Percentiles rank a stretch among this genome's conserved stretches.
Evolutionary conservation across 2,888 invertebrate species (phyloP).

Genomic region (Drosophila kanekoi): DNA sequence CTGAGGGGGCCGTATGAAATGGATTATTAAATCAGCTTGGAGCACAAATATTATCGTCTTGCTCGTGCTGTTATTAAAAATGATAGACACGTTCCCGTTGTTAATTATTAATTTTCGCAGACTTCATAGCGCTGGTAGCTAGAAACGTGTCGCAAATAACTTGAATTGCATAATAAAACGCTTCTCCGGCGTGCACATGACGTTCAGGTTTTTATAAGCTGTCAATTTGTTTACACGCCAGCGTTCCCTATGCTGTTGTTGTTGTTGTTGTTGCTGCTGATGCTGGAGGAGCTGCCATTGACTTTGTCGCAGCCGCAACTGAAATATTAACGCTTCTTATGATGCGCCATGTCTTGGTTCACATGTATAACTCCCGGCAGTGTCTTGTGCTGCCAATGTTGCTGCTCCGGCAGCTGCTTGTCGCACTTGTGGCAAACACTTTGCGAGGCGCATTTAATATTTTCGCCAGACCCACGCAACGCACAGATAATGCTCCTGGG

Average conservation of each 20-base stretch:
- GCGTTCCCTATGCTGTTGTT: conserved; percentile 25
- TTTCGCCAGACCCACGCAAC: conserved; percentile 48
- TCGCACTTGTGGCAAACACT: conserved; percentile 55
- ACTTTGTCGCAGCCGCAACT: conserved; percentile 58
- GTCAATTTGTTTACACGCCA: conserved; percentile 80
- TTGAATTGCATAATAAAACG: conserved; percentile 77
- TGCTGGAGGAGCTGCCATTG: conserved; percentile 32
- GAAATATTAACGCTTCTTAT: conserved; percentile 73
- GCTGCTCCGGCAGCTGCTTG: conserved; percentile 30
- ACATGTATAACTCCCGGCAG: conserved; percentile 26
- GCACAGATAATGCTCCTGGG: conserved; percentile 74
- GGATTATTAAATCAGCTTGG: conserved; percentile 41
- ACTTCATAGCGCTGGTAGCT: conserved; percentile 38
- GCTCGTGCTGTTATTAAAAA: conserved; percentile 57
- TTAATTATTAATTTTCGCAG: conserved; percentile 80
- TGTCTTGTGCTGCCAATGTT: conserved; percentile 11
- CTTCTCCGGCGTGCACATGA: conserved; percentile 63
- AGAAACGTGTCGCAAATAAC: conserved; percentile 63
- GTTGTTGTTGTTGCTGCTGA: not conserved
- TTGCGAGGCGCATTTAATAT: conserved; percentile 70
- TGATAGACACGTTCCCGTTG: conserved; percentile 76
- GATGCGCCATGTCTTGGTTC: conserved; percentile 53
- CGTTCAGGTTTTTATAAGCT: conserved; percentile 82
- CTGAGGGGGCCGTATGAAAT: conserved; percentile 13
- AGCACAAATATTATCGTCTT: conserved; percentile 32